Conservation (phyloP, 2,888 invertebrate species). For the Congeria kusceri region DNA sequence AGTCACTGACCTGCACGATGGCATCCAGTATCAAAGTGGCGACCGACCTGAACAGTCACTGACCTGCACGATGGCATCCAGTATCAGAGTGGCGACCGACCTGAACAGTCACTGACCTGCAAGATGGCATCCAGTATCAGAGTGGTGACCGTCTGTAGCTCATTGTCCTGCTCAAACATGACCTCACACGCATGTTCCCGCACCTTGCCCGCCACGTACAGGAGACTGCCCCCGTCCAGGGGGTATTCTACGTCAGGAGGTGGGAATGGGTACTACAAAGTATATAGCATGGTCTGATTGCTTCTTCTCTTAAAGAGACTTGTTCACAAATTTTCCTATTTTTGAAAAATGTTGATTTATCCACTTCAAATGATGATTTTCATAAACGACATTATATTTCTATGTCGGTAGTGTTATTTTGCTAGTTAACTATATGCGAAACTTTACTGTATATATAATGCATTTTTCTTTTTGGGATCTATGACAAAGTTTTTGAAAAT, state of each 20-base stretch:
- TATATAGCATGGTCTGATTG: too few relatives aligned
- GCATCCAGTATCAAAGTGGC: conserved; percentile 94
- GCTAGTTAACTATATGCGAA: too few relatives aligned
- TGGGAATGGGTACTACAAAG: conserved; percentile 76
- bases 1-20: too few relatives aligned
- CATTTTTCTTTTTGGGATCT: too few relatives aligned
- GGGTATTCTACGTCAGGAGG: conserved; percentile 89
- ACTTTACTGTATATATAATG: too few relatives aligned
- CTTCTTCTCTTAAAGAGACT: too few relatives aligned
- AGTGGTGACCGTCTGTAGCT: conserved; percentile 92
- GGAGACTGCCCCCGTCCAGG: conserved; percentile 88
- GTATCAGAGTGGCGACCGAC: conserved; percentile 93
- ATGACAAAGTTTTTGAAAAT: too few relatives aligned
- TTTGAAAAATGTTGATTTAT: too few relatives aligned
- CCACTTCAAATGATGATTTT: too few relatives aligned
- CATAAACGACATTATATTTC: too few relatives aligned
- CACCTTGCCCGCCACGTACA: conserved; percentile 89
- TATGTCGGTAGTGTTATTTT: too few relatives aligned
- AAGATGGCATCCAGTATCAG: conserved; percentile 93
- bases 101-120: conserved; percentile 81
- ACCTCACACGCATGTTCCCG: conserved; percentile 93
- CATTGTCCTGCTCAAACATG: conserved; percentile 94
- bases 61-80: conserved; percentile 90
- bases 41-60: conserved; percentile 89
- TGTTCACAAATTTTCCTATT: too few relatives aligned